Base-by-base conservation (phyloP, 2,888 invertebrate species). In the Pelosia muscerda region DNA sequence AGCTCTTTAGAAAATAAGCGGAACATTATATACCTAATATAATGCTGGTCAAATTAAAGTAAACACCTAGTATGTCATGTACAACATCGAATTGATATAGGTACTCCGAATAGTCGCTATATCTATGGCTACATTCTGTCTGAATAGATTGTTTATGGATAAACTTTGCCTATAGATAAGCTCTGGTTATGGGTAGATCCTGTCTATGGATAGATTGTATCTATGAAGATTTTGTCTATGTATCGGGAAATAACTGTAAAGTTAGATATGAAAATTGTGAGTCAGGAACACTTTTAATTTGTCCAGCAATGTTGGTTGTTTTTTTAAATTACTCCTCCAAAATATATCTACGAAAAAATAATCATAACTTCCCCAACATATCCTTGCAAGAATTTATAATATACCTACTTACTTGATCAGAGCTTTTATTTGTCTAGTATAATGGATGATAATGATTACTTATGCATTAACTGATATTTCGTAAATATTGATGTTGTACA, bases 401-500 rank as follows among this genome's bases (percentile, higher is more conserved):
- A 55, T 55, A 57, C 19, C 1, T 57, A 57, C 26, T 26, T 57
- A 56, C n/a, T 57, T 69, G 72, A 77, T 72, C 80, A 72, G 78
- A 80, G 82, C 82, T 82, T 80, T 80, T 77, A 80, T 76, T 83
- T 81, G 77, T 79, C 75, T 76, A 75, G 56, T 72, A 71, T 70
- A 75, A 73, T 73, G 75, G 76, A 76, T 81, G 56, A 73, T 76
- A 79, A 66, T 58, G 64, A 69, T 71, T 73, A 9, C 70, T 72
- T 68, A 23, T 25, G 26, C 15, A 55, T 55, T 25, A 74, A 72
- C 67, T 68, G 74, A 76, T 79, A 81, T 74, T 76, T 82, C 72
- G 58, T 74, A 67, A 78, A 73, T 83, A 81, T 86, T 76, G 83
- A 84, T 86, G 85, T 86, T 83, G 86, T 81, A 77, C 54, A 77